These are phyloP conservation scores for Glaucomys volans DNA, from an alignment of 2,113 vertebrate genomes.

Conservation along the genomic window DNA sequence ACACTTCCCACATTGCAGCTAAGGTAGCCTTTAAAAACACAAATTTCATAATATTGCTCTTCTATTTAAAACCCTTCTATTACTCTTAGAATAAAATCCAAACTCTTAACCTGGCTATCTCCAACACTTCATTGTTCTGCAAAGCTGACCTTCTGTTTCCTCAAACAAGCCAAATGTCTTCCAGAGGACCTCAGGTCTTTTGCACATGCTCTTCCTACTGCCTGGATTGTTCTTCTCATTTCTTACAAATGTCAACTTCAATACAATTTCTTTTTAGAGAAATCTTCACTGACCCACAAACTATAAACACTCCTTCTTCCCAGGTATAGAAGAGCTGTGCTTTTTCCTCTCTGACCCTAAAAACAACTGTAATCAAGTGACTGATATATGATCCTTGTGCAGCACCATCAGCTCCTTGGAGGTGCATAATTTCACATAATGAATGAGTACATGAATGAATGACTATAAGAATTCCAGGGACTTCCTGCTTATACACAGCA, in stretches of 20 bases:
- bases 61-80: neutral
- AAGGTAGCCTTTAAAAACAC: neutral
- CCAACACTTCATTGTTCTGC: neutral
- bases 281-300: neutral
- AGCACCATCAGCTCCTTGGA: neutral
- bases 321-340: neutral
- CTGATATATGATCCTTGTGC: neutral
- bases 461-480: neutral
- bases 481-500: neutral
- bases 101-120: neutral
- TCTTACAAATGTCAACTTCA: neutral
- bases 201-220: neutral
- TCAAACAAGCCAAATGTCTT: neutral
- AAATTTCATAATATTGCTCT: neutral
- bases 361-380: neutral
- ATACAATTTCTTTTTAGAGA: neutral
- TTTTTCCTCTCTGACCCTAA: neutral
- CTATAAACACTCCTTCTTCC: neutral
- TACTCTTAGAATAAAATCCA: neutral
- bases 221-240: neutral
- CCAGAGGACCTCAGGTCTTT: rapidly evolving
- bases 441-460: neutral
- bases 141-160: neutral
- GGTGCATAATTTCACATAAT: neutral
- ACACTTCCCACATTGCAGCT: neutral